Percentiles rank a stretch among this genome's conserved stretches.
Evolutionary conservation across 1,140 invertebrate species (phyloP).

Genomic region (Dinoponera quadriceps): DNA sequence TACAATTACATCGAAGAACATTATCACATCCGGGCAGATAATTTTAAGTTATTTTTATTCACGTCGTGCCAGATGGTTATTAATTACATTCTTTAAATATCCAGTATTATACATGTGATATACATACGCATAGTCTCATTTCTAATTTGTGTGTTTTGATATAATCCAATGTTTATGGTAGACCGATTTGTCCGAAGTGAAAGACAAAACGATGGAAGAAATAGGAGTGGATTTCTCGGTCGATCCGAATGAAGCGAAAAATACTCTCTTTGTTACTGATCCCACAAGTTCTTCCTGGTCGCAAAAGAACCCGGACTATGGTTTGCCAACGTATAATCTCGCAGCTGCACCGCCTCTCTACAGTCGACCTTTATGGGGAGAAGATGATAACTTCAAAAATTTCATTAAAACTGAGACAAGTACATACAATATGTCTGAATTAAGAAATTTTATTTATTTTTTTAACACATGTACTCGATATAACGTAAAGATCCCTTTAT

Average conservation of each 20-base stretch:
- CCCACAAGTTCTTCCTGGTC: constrained; percentile 18
- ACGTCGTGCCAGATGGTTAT: constrained; percentile 45
- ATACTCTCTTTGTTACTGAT: constrained; percentile 55
- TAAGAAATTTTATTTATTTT: constrained; percentile 25
- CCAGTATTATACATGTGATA: background rate
- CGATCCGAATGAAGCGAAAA: constrained; percentile 41
- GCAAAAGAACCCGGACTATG: background rate
- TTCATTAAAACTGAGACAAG: constrained; percentile 68
- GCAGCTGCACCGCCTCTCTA: constrained; percentile 52
- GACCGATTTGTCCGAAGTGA: constrained; percentile 81
- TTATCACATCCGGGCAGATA: constrained; percentile 54
- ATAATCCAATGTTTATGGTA: constrained; percentile 59
- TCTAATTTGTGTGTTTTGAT: constrained; percentile 27
- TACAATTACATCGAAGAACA: constrained; percentile 76
- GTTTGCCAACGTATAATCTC: constrained; percentile 1
- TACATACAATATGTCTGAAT: constrained; percentile 56
- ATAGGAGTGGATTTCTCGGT: constrained; percentile 81
- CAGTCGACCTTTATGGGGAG: constrained; percentile 22
- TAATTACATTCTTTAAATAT: constrained; percentile 25
- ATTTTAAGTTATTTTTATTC: constrained; percentile 49
- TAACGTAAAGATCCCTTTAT: background rate
- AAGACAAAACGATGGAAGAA: constrained; percentile 82
- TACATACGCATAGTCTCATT: background rate
- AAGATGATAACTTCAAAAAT: constrained; percentile 60
- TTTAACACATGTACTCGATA: constrained; percentile 19